These are phyloP conservation scores for Ditula angustiorana DNA, from an alignment of 2,888 invertebrate genomes.

Conservation along the genomic window DNA sequence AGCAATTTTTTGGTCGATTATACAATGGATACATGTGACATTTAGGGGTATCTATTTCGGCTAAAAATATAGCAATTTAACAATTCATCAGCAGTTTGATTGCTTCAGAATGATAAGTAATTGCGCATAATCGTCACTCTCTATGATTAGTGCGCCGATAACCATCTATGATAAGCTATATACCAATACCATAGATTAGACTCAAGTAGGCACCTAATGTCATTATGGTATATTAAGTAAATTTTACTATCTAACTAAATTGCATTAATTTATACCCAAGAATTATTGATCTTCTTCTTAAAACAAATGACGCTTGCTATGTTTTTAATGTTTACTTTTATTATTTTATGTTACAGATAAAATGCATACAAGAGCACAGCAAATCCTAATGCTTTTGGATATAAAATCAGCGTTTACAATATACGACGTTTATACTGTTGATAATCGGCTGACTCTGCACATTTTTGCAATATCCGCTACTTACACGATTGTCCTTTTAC, in stretches of 20 bases:
- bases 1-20: too few species aligned
- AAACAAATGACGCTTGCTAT: background rate
- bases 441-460: constrained; percentile 56
- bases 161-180: constrained; percentile 6
- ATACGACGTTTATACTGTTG: constrained; percentile 61
- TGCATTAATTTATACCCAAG: background rate
- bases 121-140: constrained; percentile 2
- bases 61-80: background rate
- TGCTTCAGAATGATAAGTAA: background rate
- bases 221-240: background rate
- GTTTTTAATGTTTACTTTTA: background rate
- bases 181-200: background rate
- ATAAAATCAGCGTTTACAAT: constrained; percentile 58
- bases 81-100: constrained; percentile 1
- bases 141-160: constrained; percentile 1
- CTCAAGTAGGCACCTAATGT: background rate
- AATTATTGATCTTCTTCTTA: background rate
- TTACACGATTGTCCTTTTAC: constrained; percentile 66
- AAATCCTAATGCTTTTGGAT: constrained; percentile 58
- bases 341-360: constrained; percentile 51
- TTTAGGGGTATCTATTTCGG: background rate
- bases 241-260: background rate
- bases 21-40: background rate
- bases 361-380: constrained; percentile 57
- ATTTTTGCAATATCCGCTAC: constrained; percentile 62